Evolutionary conservation across 30 jellyfish, hydroid and myxozoan species (phyloP).

Genomic region (Hydractinia echinata): DNA sequence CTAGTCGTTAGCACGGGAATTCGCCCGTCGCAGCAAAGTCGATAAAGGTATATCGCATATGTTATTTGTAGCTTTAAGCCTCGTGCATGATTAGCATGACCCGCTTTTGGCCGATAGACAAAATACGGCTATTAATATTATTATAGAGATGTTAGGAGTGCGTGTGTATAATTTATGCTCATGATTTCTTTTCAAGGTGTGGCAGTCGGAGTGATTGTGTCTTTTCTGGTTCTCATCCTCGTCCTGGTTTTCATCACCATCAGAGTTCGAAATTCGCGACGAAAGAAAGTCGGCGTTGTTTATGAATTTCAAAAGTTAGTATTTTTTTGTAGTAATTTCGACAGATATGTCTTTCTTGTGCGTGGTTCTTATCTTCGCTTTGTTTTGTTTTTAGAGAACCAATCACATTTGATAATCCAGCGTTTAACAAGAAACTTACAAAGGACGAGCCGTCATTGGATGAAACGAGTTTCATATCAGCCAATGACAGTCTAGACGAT

Average conservation of each 20-base stretch:
- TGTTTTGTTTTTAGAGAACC: conserved; percentile 2
- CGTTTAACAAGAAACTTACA: not conserved
- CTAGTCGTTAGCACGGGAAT: too few relatives aligned
- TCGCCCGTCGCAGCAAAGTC: too few relatives aligned
- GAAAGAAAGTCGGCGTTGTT: conserved; percentile 11
- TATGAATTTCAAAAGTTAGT: conserved; percentile 25
- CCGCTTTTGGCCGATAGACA: too few relatives aligned
- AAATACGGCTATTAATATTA: too few relatives aligned
- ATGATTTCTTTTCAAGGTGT: conserved; percentile 38
- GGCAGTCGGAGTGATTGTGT: conserved; percentile 48
- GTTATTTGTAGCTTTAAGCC: too few relatives aligned
- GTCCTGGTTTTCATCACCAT: conserved; percentile 15
- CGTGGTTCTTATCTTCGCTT: too few relatives aligned
- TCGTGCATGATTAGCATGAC: too few relatives aligned
- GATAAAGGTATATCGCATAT: too few relatives aligned
- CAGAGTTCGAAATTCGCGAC: conserved; percentile 48
- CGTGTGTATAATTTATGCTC: not conserved
- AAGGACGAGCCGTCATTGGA: not conserved
- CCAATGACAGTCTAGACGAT: not conserved
- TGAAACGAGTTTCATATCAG: not conserved
- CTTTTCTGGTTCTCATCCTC: conserved; percentile 32
- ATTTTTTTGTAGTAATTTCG: not conserved
- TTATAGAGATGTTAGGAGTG: too few relatives aligned
- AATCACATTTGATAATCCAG: conserved; percentile 28
- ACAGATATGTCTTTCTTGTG: not conserved